These are phyloP conservation scores for Phalacrocorax brasilianus DNA, from an alignment of 2,113 vertebrate genomes.

Conservation along the genomic window DNA sequence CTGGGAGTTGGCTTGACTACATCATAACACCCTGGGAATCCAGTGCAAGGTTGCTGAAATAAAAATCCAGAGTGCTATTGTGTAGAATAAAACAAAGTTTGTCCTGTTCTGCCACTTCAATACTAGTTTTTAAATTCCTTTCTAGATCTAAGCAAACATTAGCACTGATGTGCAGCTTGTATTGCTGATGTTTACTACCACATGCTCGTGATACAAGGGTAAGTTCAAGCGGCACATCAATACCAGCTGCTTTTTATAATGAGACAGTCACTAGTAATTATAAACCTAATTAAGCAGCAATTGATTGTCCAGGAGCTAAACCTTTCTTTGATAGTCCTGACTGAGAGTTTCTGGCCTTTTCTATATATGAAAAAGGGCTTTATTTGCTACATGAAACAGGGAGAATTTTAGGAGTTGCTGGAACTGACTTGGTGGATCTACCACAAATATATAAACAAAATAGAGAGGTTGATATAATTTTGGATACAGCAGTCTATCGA, in stretches of 20 bases:
- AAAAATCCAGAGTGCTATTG: background rate
- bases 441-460: background rate
- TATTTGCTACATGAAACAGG: background rate
- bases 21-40: background rate
- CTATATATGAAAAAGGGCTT: background rate
- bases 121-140: background rate
- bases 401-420: background rate
- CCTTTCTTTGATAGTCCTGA: background rate
- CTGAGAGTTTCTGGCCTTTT: background rate
- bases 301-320: slow-evolving; percentile 32
- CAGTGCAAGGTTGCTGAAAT: background rate
- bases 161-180: background rate
- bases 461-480: background rate
- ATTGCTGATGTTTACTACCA: background rate
- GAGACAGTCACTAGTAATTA: slow-evolving; percentile 56
- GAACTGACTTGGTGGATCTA: background rate
- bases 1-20: background rate
- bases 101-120: background rate
- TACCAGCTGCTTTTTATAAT: slow-evolving; percentile 47
- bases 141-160: background rate
- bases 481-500: background rate
- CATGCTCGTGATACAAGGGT: background rate
- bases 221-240: slow-evolving; percentile 50
- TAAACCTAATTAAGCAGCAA: slow-evolving; percentile 51
- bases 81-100: background rate